Conservation (phyloP, 2,113 vertebrate genomes). For the Pontoporia blainvillei region DNA sequence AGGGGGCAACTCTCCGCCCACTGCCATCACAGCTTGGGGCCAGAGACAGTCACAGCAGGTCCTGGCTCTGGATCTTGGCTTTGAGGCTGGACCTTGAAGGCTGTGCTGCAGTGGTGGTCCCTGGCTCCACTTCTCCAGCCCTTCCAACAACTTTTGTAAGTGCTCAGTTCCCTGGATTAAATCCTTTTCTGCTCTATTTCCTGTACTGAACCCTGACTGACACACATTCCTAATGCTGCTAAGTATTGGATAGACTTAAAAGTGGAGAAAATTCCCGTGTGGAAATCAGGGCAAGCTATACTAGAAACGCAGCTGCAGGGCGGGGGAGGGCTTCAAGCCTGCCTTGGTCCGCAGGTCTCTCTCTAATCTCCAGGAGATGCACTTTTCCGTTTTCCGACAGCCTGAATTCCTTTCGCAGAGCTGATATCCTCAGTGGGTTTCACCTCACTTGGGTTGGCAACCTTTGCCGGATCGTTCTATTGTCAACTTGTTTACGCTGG, state of each 20-base stretch:
- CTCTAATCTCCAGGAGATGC: neutral
- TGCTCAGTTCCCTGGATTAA: neutral
- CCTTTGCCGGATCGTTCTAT: neutral
- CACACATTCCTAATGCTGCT: neutral
- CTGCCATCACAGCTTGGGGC: too few species aligned
- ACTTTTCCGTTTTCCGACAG: fast-evolving
- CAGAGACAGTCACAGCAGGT: neutral
- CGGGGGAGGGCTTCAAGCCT: neutral
- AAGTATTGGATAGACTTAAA: neutral
- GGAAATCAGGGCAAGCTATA: neutral
- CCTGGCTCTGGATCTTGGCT: neutral
- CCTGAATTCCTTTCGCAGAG: neutral
- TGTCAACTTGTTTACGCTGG: neutral
- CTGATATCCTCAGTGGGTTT: neutral
- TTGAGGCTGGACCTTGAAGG: neutral
- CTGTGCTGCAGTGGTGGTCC: neutral
- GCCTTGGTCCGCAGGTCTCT: neutral
- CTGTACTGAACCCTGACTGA: neutral
- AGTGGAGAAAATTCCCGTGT: neutral
- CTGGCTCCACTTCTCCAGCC: neutral
- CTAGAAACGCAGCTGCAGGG: neutral
- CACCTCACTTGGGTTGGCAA: neutral
- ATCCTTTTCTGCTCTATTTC: neutral
- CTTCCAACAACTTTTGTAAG: neutral
- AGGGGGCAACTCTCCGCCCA: too few species aligned